Base-by-base conservation (phyloP, 2,797 vertebrate species). In the Amblyraja radiata region DNA sequence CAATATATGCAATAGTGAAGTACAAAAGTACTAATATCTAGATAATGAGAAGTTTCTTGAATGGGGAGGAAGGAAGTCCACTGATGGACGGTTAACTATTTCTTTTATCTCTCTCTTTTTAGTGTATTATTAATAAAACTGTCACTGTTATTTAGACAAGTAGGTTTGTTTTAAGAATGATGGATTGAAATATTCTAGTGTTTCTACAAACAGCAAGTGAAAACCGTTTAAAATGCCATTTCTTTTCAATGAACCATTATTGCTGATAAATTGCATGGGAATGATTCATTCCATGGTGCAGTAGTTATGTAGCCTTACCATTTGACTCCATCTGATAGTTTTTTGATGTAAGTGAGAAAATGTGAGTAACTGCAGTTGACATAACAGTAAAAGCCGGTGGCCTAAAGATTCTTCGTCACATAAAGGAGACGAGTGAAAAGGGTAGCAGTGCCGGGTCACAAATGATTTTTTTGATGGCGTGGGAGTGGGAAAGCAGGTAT, bases 121-220 rank as follows among this genome's bases (percentile, higher is more conserved):
- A 21, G 2, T 71, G 16, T 90, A 21, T 65, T 68, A 39, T 90
- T 90, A 71, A 65, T 14, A 71, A 90, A 71, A 23, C 18, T 90
- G 65, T 23, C 65, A 90, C n/a, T 90, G 65, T 73, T 68, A 39
- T 90, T 90, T 65, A 68, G 18, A 9, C 54, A 90, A 90, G 65
- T 21, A 7, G 18, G 8, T 73, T 90, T 39, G 14, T 71, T 71
- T 90, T 90, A 36, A 39, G 61, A 18, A 36, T 32, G 32, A 88
- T n/a, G 13, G 36, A 32, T 88, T 21, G 14, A 88, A 88, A 88
- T 32, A n/a, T 71, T 32, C 18, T 2, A 61, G 54, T 14, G 13
- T 88, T 88, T 88, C 13, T 13, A 88, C 61, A 88, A 63, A 88
- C n/a, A 90, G 28, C 36, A 65, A 88, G 21, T 68, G n/a, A 90